These are phyloP conservation scores for Deroplatys truncata DNA, from an alignment of 2,888 invertebrate genomes.

Conservation along the genomic window DNA sequence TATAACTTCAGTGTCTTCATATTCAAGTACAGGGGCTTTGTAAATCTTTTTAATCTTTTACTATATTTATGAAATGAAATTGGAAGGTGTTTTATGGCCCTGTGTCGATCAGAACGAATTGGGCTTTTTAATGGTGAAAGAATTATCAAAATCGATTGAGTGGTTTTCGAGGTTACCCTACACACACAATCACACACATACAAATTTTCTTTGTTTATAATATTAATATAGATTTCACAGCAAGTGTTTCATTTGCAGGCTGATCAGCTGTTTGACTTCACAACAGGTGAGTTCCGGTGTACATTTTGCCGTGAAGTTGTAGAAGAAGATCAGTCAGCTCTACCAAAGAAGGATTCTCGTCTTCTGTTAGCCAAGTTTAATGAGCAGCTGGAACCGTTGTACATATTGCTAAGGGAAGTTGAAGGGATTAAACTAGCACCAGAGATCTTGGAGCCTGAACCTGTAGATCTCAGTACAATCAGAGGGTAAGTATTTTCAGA, in stretches of 20 bases:
- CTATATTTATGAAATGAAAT: no score
- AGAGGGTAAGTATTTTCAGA: conserved; percentile 53
- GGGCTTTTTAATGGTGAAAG: no score
- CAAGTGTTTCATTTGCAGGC: conserved; percentile 51
- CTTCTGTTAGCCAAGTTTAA: conserved; percentile 88
- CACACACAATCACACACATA: no score
- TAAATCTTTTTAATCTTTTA: no score
- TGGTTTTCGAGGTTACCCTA: no score
- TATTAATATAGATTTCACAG: no score
- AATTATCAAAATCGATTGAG: no score
- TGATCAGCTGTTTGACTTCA: conserved; percentile 82
- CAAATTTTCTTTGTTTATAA: no score
- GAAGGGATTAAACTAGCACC: conserved; percentile 91
- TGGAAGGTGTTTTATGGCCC: no score
- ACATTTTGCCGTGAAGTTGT: conserved; percentile 86
- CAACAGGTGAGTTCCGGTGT: conserved; percentile 81
- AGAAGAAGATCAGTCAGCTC: conserved; percentile 89
- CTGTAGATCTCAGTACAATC: conserved; percentile 82
- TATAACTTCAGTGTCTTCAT: no score
- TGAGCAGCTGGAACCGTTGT: conserved; percentile 90
- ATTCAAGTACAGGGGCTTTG: no score
- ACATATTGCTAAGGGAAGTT: conserved; percentile 81
- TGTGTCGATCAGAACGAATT: no score
- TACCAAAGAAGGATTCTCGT: conserved; percentile 90
- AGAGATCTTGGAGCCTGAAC: conserved; percentile 91